These are phyloP conservation scores for Alloscopus bannaensis DNA, from an alignment of 2,888 invertebrate genomes.

Conservation along the genomic window DNA sequence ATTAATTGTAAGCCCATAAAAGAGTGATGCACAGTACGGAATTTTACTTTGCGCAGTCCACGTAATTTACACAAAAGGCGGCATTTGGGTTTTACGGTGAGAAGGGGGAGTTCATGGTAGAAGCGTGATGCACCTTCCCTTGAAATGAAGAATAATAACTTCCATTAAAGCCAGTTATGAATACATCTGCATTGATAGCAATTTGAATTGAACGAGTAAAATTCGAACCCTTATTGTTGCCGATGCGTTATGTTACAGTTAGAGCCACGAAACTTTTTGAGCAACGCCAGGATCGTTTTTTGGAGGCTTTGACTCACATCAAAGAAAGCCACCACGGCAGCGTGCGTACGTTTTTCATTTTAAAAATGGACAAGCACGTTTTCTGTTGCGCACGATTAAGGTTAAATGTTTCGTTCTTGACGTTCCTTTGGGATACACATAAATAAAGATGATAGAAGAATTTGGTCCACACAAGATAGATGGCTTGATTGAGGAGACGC, in stretches of 20 bases:
- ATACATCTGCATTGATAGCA: constrained; percentile 32
- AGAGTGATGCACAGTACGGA: no score
- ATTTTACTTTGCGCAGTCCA: no score
- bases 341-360: no score
- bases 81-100: constrained; percentile 41
- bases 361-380: constrained; percentile 57
- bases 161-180: constrained; percentile 41
- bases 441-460: constrained; percentile 31
- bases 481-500: constrained; percentile 9
- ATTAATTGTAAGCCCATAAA: no score
- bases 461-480: constrained; percentile 20
- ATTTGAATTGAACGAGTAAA: no score
- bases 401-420: constrained; percentile 46
- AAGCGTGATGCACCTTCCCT: constrained; percentile 62
- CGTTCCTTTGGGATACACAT: constrained; percentile 37
- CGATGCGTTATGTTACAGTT: no score
- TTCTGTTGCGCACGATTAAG: constrained; percentile 58
- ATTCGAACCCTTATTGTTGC: no score
- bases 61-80: constrained; percentile 8
- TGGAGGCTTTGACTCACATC: constrained; percentile 32
- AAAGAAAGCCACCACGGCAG: no score
- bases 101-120: constrained; percentile 54
- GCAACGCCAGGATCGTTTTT: constrained; percentile 27
- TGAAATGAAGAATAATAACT: constrained; percentile 52
- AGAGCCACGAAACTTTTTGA: no score